A percentile compares a stretch with the other conserved stretches of the same genome.
Evolutionary conservation across 2,113 vertebrate species (phyloP).

Genomic region (Bos taurus): ARS-UCD2.0 NC_037347.1:70960501-70961000

Average conservation of each 20-base stretch:
- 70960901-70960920: neutral
- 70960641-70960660: neutral
- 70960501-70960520: neutral
- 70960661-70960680: rapidly evolving
- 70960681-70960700: neutral
- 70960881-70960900: neutral
- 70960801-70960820: neutral
- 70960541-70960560: rapidly evolving
- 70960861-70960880: rapidly evolving
- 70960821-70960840: neutral
- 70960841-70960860: neutral
- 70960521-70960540: neutral
- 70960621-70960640: neutral
- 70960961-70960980: neutral
- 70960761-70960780: neutral
- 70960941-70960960: neutral
- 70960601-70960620: too few species aligned
- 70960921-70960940: neutral
- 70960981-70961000: neutral
- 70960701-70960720: neutral
- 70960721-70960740: neutral
- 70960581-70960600: too few species aligned
- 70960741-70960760: neutral
- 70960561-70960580: rapidly evolving
- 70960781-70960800: rapidly evolving